Conservation (phyloP, 2,113 vertebrate species). For the Bungarus multicinctus region DNA sequence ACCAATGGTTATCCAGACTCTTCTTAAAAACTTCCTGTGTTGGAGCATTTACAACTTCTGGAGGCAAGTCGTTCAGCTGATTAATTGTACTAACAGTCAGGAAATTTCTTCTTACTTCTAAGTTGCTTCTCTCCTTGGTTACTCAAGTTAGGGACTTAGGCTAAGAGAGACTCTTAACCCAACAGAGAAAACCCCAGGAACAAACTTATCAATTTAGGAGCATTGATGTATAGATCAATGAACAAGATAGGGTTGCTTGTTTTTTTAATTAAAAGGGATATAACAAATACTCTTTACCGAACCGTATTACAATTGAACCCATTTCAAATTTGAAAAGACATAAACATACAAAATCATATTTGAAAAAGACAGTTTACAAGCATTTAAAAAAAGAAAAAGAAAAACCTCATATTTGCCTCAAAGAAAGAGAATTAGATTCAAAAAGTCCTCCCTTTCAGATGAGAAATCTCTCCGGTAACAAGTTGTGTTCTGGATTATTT, state of each 20-base stretch:
- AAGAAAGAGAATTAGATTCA: not conserved
- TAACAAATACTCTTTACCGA: not conserved
- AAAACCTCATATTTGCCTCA: not conserved
- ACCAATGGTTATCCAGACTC: no score
- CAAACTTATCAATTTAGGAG: not conserved
- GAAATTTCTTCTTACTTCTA: no score
- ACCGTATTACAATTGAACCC: not conserved
- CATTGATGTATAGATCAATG: not conserved
- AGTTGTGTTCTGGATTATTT: not conserved
- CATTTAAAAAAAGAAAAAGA: not conserved
- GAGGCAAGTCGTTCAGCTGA: no score
- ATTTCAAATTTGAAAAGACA: not conserved
- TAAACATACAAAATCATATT: not conserved
- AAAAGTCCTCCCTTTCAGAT: not conserved
- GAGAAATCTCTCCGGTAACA: no score
- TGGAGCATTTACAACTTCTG: no score
- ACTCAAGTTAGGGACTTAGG: not conserved
- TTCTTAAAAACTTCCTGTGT: no score
- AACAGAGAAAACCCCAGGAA: not conserved
- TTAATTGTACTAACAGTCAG: no score
- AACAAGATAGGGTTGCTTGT: not conserved
- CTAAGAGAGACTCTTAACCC: not conserved
- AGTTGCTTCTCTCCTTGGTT: no score
- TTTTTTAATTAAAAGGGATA: not conserved
- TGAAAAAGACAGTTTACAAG: not conserved